Percentiles rank a stretch among this genome's conserved stretches.
These are phyloP conservation scores for Papilio dardanus DNA, from an alignment of 1,140 invertebrate genomes.

Conservation along the genomic window DNA sequence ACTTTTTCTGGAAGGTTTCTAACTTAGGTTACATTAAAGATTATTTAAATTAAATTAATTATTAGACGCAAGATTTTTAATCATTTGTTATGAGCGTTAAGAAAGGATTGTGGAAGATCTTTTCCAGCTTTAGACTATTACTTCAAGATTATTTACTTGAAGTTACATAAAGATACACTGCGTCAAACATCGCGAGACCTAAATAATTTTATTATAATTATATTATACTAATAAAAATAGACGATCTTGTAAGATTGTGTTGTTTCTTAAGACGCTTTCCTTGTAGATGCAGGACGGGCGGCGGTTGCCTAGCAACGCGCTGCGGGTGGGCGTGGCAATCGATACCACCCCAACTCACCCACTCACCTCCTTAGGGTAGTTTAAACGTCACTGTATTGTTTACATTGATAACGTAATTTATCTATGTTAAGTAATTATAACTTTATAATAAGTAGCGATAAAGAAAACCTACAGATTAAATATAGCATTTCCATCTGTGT, in stretches of 20 bases:
- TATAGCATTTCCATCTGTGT: too few relatives aligned
- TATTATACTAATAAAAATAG: slow-evolving; percentile 20
- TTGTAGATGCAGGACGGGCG: slow-evolving; percentile 48
- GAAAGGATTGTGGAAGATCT: background rate
- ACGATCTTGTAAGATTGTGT: slow-evolving; percentile 37
- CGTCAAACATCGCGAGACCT: background rate
- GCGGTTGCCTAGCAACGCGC: slow-evolving; percentile 70
- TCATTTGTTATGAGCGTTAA: too few relatives aligned
- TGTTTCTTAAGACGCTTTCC: slow-evolving; percentile 51
- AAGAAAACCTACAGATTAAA: too few relatives aligned
- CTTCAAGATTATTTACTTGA: background rate
- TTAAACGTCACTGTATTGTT: slow-evolving; percentile 3
- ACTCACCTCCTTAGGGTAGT: slow-evolving; percentile 54
- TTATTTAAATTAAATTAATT: too few relatives aligned
- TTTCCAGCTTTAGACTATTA: background rate
- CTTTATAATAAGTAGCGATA: background rate
- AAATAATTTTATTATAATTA: slow-evolving; percentile 14
- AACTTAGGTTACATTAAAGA: too few relatives aligned
- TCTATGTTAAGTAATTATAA: background rate
- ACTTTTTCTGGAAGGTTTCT: too few relatives aligned
- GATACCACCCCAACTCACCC: slow-evolving; percentile 65
- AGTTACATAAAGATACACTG: background rate
- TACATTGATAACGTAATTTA: slow-evolving; percentile 13
- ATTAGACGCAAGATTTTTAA: too few relatives aligned
- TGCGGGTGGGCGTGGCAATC: slow-evolving; percentile 76